Base-by-base conservation (phyloP, 30 jellyfish, hydroid and myxozoan genomes). In the Rhopilema esculentum region DNA sequence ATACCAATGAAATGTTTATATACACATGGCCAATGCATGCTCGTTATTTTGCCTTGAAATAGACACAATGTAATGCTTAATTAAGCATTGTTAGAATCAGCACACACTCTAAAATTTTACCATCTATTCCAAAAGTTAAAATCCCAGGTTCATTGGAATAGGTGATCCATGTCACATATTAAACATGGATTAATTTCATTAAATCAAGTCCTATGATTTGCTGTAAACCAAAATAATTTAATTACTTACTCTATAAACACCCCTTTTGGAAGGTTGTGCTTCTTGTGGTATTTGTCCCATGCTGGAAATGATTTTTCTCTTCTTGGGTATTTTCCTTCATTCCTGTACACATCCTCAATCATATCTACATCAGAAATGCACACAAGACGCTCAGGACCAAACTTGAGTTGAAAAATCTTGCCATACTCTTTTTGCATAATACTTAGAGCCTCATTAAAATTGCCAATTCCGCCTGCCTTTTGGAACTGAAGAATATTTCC, bases 271-370 rank as follows among this genome's bases (percentile, higher is more conserved):
- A 89, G 57, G 32, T 81, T 81, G 49, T 52, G 78, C 57, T 79
- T 79, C 71, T 81, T 89, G 82, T 89, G 97, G 66, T 50, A 89
- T 7, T 71, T 88, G 30, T 30, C 72, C 97, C 97, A 89, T 1
- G 90, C 88, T 8, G 92, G 92, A 50, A 89, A 71, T 2, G 97
- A 26, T 66, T 80, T 69, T 63, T 89, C 97, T 49, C 97, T 52
- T 70, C 92, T 61, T 53, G 97, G 97, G 70, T 63, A 79, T 57
- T 89, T 79, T n/a, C 97, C 97, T 67, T 89, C 97, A 4, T 89
- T 73, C 32, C 97, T 64, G 68, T 61, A 89, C 20, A 81, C 89
- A 57, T 89, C 97, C 53, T 79, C 97, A 51, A 89, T 72, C 83
- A 80, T 71, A 28, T 70, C 92, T 7, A 88, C 92, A 66, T 89